A percentile compares a stretch with the other conserved stretches of the same genome.
Evolutionary conservation across 1,140 invertebrate species (phyloP).

Genomic region (Diabrotica virgifera): DNA sequence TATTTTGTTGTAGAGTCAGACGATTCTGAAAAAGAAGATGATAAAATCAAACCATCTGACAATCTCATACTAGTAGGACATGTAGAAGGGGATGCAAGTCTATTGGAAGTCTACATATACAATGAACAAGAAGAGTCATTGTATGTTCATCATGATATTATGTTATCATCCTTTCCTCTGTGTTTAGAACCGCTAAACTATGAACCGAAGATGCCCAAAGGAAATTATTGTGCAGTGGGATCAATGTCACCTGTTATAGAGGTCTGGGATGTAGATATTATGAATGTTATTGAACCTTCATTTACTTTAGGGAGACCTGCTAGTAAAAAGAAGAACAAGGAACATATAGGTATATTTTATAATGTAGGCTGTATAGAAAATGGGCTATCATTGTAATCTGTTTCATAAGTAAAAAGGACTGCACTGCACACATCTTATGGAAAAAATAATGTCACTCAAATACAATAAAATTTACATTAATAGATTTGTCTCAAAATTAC

Average conservation of each 20-base stretch:
- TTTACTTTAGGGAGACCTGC: conserved; percentile 75
- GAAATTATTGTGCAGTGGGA: conserved; percentile 88
- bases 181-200: conserved; percentile 91
- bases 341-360: conserved; percentile 44
- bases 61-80: conserved; percentile 89
- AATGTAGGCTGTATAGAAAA: too few species aligned
- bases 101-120: conserved; percentile 89
- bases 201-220: conserved; percentile 66
- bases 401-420: too few species aligned
- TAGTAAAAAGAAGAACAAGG: conserved; percentile 71
- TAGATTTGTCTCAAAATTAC: too few species aligned
- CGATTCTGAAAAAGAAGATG: conserved; percentile 89
- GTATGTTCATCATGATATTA: conserved; percentile 91
- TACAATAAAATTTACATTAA: too few species aligned
- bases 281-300: conserved; percentile 84
- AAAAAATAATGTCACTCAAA: too few species aligned
- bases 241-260: conserved; percentile 89
- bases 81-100: conserved; percentile 78
- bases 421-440: too few species aligned
- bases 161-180: conserved; percentile 83
- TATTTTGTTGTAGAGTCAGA: conserved; percentile 51
- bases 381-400: too few species aligned
- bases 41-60: conserved; percentile 83
- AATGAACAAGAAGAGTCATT: conserved; percentile 84
- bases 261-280: conserved; percentile 93